Evolutionary conservation across 2,888 invertebrate genomes (phyloP).

Genomic region (Thelaira solivaga): DNA sequence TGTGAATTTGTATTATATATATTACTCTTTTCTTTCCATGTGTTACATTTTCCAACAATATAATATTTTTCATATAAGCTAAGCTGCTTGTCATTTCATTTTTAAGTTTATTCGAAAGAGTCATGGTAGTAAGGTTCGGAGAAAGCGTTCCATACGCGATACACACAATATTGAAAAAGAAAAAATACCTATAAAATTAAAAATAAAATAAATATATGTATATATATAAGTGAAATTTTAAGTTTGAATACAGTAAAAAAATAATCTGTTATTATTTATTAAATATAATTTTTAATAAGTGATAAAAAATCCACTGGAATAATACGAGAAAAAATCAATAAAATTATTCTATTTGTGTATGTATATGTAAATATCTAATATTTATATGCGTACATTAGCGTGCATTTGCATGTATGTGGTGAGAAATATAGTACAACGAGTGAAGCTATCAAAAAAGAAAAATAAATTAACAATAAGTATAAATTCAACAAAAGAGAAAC

Average conservation of each 20-base stretch:
- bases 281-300: slow-evolving; percentile 64
- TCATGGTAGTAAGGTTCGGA: slow-evolving; percentile 73
- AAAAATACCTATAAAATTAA: slow-evolving; percentile 53
- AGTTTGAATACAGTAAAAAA: slow-evolving; percentile 55
- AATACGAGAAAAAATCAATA: slow-evolving; percentile 65
- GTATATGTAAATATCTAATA: slow-evolving; percentile 65
- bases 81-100: slow-evolving; percentile 62
- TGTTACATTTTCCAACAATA: neutral
- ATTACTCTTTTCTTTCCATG: neutral
- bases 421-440: slow-evolving; percentile 70
- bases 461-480: slow-evolving; percentile 39
- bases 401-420: slow-evolving; percentile 18
- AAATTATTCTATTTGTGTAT: slow-evolving; percentile 63
- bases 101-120: slow-evolving; percentile 69
- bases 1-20: neutral
- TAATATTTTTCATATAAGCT: slow-evolving; percentile 51
- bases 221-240: slow-evolving; percentile 41
- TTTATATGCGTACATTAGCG: slow-evolving; percentile 24
- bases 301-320: slow-evolving; percentile 68
- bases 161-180: slow-evolving; percentile 66
- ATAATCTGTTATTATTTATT: slow-evolving; percentile 70
- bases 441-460: slow-evolving; percentile 65
- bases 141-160: slow-evolving; percentile 71
- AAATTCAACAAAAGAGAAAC: slow-evolving; percentile 26
- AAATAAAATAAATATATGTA: slow-evolving; percentile 54